These are phyloP conservation scores for Hydroisotoma schaefferi DNA, from an alignment of 2,888 invertebrate genomes.

Conservation along the genomic window DNA sequence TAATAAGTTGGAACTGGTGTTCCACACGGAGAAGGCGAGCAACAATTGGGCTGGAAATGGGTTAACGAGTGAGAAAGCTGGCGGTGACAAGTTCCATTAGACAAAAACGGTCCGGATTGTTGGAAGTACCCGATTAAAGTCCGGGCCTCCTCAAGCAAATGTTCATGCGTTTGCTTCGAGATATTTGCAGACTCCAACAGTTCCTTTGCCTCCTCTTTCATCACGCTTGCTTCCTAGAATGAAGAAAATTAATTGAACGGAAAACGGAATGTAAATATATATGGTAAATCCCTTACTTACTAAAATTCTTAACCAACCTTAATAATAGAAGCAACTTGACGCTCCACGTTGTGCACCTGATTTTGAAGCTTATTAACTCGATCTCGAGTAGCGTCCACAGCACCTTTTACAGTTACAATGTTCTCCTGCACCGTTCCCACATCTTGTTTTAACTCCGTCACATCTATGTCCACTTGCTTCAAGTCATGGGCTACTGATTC, in stretches of 20 bases:
- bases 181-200: constrained; percentile 38
- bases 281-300: neutral
- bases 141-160: constrained; percentile 43
- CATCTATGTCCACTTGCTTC: constrained; percentile 36
- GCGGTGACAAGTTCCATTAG: constrained; percentile 13
- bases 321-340: constrained; percentile 37
- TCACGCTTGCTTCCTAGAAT: constrained; percentile 36
- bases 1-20: constrained; percentile 21
- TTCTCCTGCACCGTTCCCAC: constrained; percentile 43
- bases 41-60: constrained; percentile 27
- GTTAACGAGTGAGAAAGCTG: constrained; percentile 24
- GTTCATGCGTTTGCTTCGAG: constrained; percentile 37
- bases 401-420: constrained; percentile 36
- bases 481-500: constrained; percentile 35
- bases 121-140: constrained; percentile 35
- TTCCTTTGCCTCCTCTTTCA: constrained; percentile 40
- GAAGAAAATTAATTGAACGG: neutral
- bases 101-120: constrained; percentile 18
- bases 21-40: constrained; percentile 14
- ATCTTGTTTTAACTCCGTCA: constrained; percentile 37
- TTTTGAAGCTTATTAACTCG: constrained; percentile 32
- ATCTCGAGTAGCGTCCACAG: constrained; percentile 35
- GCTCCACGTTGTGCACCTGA: constrained; percentile 39
- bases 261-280: too few species aligned
- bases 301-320: constrained; percentile 25